Base-by-base conservation (phyloP, 2,113 vertebrate species). In the Corvus cornix region DNA sequence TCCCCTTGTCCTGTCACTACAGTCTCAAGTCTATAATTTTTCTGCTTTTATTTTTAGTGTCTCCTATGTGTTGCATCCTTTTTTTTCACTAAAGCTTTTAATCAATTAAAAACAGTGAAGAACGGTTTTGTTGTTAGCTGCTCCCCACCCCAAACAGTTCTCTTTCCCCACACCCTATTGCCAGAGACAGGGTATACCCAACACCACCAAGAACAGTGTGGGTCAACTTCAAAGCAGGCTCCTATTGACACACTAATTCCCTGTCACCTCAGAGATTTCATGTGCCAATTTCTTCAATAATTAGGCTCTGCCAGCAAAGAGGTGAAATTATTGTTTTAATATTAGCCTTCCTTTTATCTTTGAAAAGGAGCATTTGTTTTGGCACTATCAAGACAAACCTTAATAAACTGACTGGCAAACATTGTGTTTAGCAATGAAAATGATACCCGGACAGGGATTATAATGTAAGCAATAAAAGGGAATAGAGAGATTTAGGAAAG, bases 401-500 rank as follows among this genome's bases (percentile, higher is more conserved):
- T 98, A 98, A 98, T 98, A 98, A 98, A 98, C 93, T 93, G 96
- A 96, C 96, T 91, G 96, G 97, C 98, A 98, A 98, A 98, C 97
- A 97, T 95, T 97, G 96, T 97, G 96, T 98, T 98, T 97, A 98
- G 97, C 97, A 97, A 96, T 98, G 98, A 97, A 99, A 98, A 98
- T 76, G 98, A 99, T 98, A 98, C 97, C 90, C 68, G 8, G 94
- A 49, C 82, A 83, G 98, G 98, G 97, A 98, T 98, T 98, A 98
- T 95, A 97, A 97, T 75, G 92, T 97, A 94, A 98, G 97, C 96
- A 98, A 98, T 97, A 96, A 97, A 95, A 95, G 83, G 96, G 97
- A 98, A 98, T 98, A 97, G 98, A 96, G 97, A 98, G 98, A 98
- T 99, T 99, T 98, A 96, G 96, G 97, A 97, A 98, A 98, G 98